Conservation (phyloP, 1,140 invertebrate species). For the Archivesica marissinica region DNA sequence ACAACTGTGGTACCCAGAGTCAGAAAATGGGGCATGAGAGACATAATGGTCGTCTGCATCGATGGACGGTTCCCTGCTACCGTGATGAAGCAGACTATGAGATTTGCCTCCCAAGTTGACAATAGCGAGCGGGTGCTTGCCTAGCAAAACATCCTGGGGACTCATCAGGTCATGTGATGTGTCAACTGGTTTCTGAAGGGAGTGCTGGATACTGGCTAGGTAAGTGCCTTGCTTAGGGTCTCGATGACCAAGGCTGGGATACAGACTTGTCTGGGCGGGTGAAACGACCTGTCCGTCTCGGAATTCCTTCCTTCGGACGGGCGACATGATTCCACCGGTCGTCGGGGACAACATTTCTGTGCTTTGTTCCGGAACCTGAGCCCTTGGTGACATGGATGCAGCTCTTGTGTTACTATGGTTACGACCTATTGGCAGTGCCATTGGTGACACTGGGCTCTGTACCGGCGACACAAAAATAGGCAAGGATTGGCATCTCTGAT, state of each 20-base stretch:
- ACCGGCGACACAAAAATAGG: conserved; percentile 50
- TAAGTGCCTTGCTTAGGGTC: conserved; percentile 29
- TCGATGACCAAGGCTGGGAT: background rate
- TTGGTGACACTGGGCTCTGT: conserved; percentile 44
- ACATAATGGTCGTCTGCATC: conserved; percentile 32
- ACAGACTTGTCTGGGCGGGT: too few species aligned
- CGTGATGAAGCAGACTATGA: background rate
- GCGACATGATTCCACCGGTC: background rate
- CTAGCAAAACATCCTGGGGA: background rate
- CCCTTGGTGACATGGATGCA: conserved; percentile 54
- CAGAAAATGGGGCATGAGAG: conserved; percentile 36
- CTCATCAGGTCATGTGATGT: background rate
- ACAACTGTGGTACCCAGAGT: conserved; percentile 58
- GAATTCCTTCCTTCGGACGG: background rate
- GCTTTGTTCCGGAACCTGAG: background rate
- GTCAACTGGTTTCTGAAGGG: conserved; percentile 49
- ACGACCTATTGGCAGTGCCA: background rate
- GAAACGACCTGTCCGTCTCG: background rate
- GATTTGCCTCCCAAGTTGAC: background rate
- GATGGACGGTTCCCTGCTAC: conserved; percentile 23
- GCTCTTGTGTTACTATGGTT: conserved; percentile 24
- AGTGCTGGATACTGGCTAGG: conserved; percentile 55
- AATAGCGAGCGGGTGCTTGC: background rate
- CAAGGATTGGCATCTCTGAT: conserved; percentile 47
- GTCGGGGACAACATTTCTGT: conserved; percentile 9